These are phyloP conservation scores for Protobothrops flavoviridis DNA, from an alignment of 2,113 vertebrate genomes.

Conservation along the genomic window DNA sequence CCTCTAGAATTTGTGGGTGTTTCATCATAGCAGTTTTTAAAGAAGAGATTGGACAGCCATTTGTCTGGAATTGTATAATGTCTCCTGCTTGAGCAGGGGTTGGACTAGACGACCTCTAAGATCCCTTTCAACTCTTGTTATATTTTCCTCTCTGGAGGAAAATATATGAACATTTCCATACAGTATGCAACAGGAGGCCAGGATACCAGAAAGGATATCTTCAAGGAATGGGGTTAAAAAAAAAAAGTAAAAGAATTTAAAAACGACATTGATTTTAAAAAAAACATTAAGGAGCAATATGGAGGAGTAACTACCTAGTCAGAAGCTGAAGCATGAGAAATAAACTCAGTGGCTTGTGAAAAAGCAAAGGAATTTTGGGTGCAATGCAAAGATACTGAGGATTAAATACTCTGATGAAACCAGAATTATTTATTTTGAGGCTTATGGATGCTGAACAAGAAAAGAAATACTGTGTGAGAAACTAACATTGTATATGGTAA, in stretches of 20 bases:
- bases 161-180: neutral
- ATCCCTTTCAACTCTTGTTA: too few species aligned
- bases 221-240: neutral
- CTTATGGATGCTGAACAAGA: neutral
- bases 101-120: too few species aligned
- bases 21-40: too few species aligned
- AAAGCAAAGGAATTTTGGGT: neutral
- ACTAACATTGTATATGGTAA: neutral
- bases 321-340: neutral
- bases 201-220: neutral
- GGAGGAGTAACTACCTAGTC: neutral
- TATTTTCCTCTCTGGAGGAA: neutral
- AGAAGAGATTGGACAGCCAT: too few species aligned
- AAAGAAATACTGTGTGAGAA: neutral
- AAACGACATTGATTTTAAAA: neutral
- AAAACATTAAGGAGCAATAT: neutral
- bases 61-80: too few species aligned
- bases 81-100: too few species aligned
- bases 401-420: neutral
- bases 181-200: neutral
- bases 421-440: neutral
- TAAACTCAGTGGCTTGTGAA: neutral
- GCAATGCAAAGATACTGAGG: neutral
- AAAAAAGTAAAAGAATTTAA: neutral
- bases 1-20: too few species aligned